These are phyloP conservation scores for Heteractis magnifica DNA, from an alignment of 92 coral and sea anemone species.

Conservation along the genomic window DNA sequence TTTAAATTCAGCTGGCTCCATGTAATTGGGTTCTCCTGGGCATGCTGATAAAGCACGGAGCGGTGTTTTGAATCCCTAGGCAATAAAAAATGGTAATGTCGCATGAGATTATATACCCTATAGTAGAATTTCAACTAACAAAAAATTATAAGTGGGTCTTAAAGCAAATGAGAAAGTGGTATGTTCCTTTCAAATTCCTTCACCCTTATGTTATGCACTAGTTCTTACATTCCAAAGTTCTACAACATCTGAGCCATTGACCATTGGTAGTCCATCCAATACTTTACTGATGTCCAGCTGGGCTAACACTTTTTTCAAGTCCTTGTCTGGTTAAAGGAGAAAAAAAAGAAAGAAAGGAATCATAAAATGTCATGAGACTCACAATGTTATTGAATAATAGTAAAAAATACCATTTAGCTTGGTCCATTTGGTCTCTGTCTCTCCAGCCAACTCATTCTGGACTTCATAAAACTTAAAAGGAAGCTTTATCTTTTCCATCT, in stretches of 20 bases:
- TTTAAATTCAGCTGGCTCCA: too few species aligned
- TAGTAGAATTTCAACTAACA: too few species aligned
- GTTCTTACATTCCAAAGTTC: slow-evolving; percentile 8
- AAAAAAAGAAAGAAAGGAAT: not conserved
- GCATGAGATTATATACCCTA: too few species aligned
- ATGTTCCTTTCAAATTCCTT: too few species aligned
- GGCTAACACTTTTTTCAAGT: slow-evolving; percentile 1
- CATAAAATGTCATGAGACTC: not conserved
- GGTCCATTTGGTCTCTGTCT: not conserved
- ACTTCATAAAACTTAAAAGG: not conserved
- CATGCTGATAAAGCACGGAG: too few species aligned
- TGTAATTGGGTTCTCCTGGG: too few species aligned
- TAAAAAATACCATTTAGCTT: not conserved
- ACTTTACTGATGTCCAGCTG: slow-evolving; percentile 3
- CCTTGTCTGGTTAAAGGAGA: slow-evolving; percentile 5
- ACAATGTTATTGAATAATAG: too few species aligned
- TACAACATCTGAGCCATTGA: not conserved
- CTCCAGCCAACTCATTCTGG: not conserved
- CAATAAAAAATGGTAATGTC: too few species aligned
- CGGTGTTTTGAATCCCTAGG: too few species aligned
- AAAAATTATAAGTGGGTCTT: too few species aligned
- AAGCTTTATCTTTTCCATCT: not conserved
- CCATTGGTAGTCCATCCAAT: not conserved
- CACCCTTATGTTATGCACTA: too few species aligned
- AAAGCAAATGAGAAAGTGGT: too few species aligned